Conservation (phyloP, 2,888 invertebrate species). For the Apantesis nais region DNA sequence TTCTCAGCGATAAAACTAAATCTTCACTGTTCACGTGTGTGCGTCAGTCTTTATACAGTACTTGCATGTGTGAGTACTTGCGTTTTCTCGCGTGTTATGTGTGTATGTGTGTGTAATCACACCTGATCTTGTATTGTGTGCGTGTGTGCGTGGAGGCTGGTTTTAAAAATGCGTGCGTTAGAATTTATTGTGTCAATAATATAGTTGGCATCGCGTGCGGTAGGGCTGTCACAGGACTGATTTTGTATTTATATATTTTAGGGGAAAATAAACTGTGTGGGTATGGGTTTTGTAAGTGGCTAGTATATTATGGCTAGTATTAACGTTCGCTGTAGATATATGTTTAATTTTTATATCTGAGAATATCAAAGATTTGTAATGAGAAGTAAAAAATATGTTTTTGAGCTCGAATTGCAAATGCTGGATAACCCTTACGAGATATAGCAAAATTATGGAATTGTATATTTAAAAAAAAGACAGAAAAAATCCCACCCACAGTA, state of each 20-base stretch:
- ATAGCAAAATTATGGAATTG: no score
- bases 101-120: constrained; percentile 36
- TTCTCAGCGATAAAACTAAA: constrained; percentile 5
- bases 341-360: no score
- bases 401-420: no score
- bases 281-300: background rate
- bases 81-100: constrained; percentile 13
- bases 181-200: constrained; percentile 84
- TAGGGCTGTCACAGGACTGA: constrained; percentile 42
- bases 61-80: constrained; percentile 5
- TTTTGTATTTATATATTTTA: background rate
- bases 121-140: constrained; percentile 30
- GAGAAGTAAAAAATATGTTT: no score
- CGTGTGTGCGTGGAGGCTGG: constrained; percentile 64
- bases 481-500: no score
- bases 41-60: constrained; percentile 8
- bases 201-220: constrained; percentile 50
- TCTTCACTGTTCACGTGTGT: background rate
- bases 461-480: no score
- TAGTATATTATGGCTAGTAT: no score
- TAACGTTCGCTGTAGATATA: no score
- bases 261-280: background rate
- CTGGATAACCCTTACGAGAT: no score
- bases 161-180: constrained; percentile 78
- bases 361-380: no score